Conservation (phyloP, 2,888 invertebrate species). For the Prosopocoilus inquinatus region DNA sequence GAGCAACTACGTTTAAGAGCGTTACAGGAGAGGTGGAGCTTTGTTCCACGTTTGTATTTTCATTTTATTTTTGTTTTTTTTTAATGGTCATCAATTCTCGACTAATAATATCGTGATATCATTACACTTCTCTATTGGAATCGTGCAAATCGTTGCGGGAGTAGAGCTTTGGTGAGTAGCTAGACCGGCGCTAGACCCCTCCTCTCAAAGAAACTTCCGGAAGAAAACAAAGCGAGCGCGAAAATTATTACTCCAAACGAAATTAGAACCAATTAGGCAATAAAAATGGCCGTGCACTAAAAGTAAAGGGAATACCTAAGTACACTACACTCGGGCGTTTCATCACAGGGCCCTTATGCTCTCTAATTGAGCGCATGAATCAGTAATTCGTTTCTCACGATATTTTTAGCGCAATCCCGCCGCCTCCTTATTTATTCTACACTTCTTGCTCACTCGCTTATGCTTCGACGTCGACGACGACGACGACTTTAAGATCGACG, state of each 20-base stretch:
- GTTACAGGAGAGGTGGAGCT: too few species aligned
- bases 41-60: too few species aligned
- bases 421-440: neutral
- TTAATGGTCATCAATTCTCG: too few species aligned
- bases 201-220: too few species aligned
- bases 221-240: slow-evolving; percentile 3
- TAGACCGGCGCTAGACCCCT: too few species aligned
- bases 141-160: too few species aligned
- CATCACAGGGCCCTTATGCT: slow-evolving; percentile 41
- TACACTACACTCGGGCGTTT: slow-evolving; percentile 32
- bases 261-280: slow-evolving; percentile 22
- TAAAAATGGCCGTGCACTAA: slow-evolving; percentile 30
- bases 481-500: neutral
- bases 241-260: slow-evolving; percentile 3
- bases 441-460: neutral
- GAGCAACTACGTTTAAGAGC: too few species aligned
- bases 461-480: neutral
- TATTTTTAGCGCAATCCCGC: slow-evolving; percentile 29
- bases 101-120: too few species aligned
- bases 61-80: too few species aligned
- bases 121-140: too few species aligned
- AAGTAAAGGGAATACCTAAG: slow-evolving; percentile 38
- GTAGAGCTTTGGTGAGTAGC: too few species aligned
- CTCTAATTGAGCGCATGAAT: slow-evolving; percentile 47
- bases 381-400: slow-evolving; percentile 42